Percentiles rank a stretch among this genome's conserved stretches.
phyloP scores from a whole-genome alignment of 1,140 invertebrate species.

The Aphelinus atriplicis region DNA sequence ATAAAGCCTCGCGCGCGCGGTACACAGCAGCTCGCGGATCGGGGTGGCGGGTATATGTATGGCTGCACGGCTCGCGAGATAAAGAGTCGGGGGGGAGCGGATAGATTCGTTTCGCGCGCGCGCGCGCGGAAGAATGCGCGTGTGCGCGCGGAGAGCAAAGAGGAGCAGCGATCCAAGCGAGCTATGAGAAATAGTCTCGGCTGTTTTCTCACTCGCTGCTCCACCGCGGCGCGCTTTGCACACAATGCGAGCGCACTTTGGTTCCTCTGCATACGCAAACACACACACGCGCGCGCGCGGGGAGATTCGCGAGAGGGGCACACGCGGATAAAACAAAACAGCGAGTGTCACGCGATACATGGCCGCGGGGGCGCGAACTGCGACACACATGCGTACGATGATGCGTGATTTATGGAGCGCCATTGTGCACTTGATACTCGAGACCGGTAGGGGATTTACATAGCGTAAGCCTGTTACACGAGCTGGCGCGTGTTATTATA shows the following conservation, averaged over 20 bases:
- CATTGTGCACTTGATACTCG: constrained; percentile 25
- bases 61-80: too few species aligned
- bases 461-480: constrained; percentile 16
- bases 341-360: neutral
- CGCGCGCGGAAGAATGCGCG: constrained; percentile 1
- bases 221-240: constrained; percentile 16
- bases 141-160: too few species aligned
- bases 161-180: neutral
- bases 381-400: neutral
- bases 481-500: constrained; percentile 8
- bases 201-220: constrained; percentile 32
- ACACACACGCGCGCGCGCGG: too few species aligned
- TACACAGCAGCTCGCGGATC: too few species aligned
- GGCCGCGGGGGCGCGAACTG: constrained; percentile 1
- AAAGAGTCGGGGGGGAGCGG: neutral
- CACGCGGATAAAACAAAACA: neutral
- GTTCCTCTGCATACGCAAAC: neutral
- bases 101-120: constrained; percentile 23
- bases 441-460: neutral
- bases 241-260: constrained; percentile 22
- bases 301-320: too few species aligned
- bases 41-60: too few species aligned
- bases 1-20: too few species aligned
- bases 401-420: constrained; percentile 28
- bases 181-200: constrained; percentile 32